Evolutionary conservation across 2,113 vertebrate species (phyloP).

Genomic region (Machaerirhynchus nigripectus): DNA sequence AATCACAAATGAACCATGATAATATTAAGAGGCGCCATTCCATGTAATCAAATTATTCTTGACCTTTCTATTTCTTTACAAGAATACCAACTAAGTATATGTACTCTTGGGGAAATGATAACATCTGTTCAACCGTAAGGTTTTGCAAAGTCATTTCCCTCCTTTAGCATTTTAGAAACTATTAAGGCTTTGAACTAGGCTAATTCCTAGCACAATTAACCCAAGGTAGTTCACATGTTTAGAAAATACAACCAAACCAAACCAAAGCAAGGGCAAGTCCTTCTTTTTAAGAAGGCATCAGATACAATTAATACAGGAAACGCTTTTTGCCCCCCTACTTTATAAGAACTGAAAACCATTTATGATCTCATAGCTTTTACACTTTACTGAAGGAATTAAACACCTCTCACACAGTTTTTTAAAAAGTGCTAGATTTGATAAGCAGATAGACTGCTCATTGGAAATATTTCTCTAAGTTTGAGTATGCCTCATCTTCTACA

Average conservation of each 20-base stretch:
- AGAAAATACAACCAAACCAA: not conserved
- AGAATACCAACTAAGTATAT: conserved; percentile 6
- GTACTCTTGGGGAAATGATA: not conserved
- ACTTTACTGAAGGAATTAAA: not conserved
- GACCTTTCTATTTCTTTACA: conserved; percentile 32
- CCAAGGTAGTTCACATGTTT: not conserved
- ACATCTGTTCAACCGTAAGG: conserved; percentile 20
- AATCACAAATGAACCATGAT: conserved; percentile 43
- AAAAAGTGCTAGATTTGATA: not conserved
- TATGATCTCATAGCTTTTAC: not conserved
- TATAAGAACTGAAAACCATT: not conserved
- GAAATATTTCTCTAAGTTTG: not conserved
- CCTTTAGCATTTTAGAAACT: not conserved
- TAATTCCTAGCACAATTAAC: not conserved
- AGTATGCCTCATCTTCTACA: not conserved
- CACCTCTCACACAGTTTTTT: not conserved
- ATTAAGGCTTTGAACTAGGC: not conserved
- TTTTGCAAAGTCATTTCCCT: conserved; percentile 8
- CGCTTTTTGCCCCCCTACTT: fast-evolving
- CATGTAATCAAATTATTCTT: conserved; percentile 57
- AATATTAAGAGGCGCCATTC: not conserved
- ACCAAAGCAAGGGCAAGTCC: not conserved
- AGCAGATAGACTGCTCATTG: not conserved
- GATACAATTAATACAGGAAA: not conserved
- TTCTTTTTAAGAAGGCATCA: not conserved